Percentiles rank a stretch among this genome's conserved stretches.
These are phyloP conservation scores for Lophura swinhoii DNA, from an alignment of 2,797 vertebrate genomes.

Conservation along the genomic window DNA sequence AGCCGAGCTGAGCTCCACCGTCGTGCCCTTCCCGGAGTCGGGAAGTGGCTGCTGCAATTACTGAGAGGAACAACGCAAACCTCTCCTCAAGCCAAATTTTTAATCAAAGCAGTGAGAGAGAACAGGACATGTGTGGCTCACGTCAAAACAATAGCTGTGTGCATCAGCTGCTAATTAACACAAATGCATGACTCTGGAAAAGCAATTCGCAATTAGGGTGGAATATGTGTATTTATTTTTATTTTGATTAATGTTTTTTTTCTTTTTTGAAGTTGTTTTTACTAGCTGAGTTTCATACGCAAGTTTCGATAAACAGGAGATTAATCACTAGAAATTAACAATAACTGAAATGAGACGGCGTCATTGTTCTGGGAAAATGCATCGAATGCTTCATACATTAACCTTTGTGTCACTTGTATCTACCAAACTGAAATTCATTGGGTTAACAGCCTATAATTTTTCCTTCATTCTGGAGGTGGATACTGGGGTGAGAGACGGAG, in stretches of 20 bases:
- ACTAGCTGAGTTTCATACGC: background rate
- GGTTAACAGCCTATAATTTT: background rate
- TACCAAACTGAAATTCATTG: background rate
- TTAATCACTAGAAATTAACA: background rate
- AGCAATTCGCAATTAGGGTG: constrained; percentile 20
- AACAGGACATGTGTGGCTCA: background rate
- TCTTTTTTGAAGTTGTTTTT: background rate
- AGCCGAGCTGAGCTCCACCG: background rate
- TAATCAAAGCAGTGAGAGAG: constrained; percentile 26
- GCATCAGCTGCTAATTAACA: background rate
- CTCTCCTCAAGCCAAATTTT: background rate
- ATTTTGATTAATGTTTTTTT: background rate
- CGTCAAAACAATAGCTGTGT: constrained; percentile 32
- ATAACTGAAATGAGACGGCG: background rate
- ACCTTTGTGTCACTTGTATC: background rate
- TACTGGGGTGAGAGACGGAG: background rate
- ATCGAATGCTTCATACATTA: background rate
- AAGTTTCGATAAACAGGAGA: background rate
- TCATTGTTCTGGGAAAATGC: background rate
- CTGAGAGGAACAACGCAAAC: background rate
- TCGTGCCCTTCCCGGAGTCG: background rate
- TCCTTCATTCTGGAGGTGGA: background rate
- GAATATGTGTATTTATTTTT: background rate
- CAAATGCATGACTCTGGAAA: constrained; percentile 3
- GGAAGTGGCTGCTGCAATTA: background rate